Evolutionary conservation across 2,797 vertebrate species (phyloP), one percentile per base, ranked within the genome.

Genomic region (Chelmon rostratus): DNA sequence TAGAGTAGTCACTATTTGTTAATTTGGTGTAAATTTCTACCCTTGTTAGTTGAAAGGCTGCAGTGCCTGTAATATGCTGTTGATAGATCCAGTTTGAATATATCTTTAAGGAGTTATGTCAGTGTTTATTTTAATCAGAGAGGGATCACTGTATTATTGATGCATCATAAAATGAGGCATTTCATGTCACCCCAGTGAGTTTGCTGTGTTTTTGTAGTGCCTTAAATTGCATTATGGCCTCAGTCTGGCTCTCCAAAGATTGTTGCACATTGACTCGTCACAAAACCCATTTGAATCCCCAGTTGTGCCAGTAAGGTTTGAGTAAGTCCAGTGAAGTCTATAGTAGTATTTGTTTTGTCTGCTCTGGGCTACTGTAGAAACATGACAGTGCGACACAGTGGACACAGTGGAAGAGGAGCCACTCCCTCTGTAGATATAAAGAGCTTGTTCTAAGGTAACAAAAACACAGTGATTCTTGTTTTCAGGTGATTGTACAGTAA

Each of bases 181-280:
- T 62, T 77, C 15, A 28, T 38, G 65, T 71, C 23, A 13, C 68
- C 50, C 23, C 21, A 15, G 1, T 33, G 33, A 35, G 63, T 63
- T 47, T 67, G 11, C 44, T 44, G 50, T 13, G 7, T 70, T 76
- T 78, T 57, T 77, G 23, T 18, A 50, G 53, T 44, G 47, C 61
- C 33, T 57, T 23, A 18, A 23, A 64, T 63, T 52, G 37, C 44
- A 67, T 72, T 28, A 40, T 62, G 31, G 19, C 38, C 7, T 72
- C 44, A 18, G 16, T 46, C 25, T 13, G 31, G 13, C 8, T 57
- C 18, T 0, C 16, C 11, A n/a, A 35, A 57, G 31, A 21, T 21
- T 35, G 18, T 57, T 33, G 33, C 19, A 58, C 19, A 21, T 19
- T 37, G 19, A 59, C 35, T 59, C 5, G 2, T 37, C 50, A 31